Evolutionary conservation across 2,888 invertebrate genomes (phyloP), one percentile per base, ranked within the genome.

Genomic region (Hirtodrosophila confusa): DNA sequence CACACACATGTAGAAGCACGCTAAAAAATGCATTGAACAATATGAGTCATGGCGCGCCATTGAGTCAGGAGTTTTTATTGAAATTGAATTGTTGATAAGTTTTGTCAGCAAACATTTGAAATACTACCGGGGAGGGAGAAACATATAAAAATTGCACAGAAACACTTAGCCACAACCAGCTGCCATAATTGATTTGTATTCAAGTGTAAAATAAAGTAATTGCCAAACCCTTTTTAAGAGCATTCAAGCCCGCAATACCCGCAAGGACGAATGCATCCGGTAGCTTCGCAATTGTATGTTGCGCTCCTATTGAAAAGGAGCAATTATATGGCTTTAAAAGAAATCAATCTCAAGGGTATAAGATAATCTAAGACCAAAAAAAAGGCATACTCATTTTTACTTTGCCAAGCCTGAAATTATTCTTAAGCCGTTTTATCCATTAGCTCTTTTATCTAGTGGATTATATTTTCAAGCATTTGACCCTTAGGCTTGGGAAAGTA

Each of bases 41-140:
- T 75, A 75, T 75, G 86, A 75, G 83, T 69, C 64, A 64, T 64
- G 69, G 64, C 12, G 49, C 41, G 44, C 24, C 39, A 66, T 24
- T 53, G 68, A 72, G 85, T 62, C 67, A 62, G 58, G 70, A 67
- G 87, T 87, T 85, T 80, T 83, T 88, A 85, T 88, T 88, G 82
- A 88, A 85, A 85, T 85, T 85, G 88, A 85, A 85, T 85, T 87
- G 84, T 87, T 85, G 84, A 85, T 85, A 88, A 85, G 84, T 87
- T 85, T 72, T 82, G 88, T 85, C 84, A 85, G 80, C 88, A 88
- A 86, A 86, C 78, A 65, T 69, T 63, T 66, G 56, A 62, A 72
- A 65, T 69, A 45, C 64, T 47, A 41, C 40, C 43, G 37, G 37
- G 40, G 47, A 37, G 23, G 12, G 7, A 35, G 40, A 31, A 12